These are phyloP conservation scores for Boloria euphrosyne DNA, from an alignment of 2,888 invertebrate species.

Conservation along the genomic window DNA sequence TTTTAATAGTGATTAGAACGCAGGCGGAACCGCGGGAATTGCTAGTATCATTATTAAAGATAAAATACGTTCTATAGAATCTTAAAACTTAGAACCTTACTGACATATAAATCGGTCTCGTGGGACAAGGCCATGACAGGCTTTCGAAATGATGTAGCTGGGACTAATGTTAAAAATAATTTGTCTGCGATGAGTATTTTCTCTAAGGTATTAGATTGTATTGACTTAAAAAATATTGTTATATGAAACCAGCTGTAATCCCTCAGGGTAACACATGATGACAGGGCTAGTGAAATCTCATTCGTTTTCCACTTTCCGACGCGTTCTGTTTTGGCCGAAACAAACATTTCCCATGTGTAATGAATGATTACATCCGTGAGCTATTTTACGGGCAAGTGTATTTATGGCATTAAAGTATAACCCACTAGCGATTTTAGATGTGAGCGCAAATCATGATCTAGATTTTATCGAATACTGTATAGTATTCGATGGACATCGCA, in stretches of 20 bases:
- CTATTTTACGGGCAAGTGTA: not conserved
- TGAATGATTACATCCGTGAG: not conserved
- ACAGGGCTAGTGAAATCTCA: slow-evolving; percentile 9
- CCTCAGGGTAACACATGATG: slow-evolving; percentile 8
- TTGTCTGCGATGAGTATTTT: slow-evolving; percentile 28
- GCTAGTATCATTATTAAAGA: too few relatives aligned
- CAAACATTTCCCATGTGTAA: not conserved
- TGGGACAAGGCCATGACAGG: slow-evolving; percentile 27
- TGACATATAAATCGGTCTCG: slow-evolving; percentile 32
- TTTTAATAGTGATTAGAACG: too few relatives aligned
- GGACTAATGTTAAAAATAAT: slow-evolving; percentile 31
- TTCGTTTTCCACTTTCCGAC: slow-evolving; percentile 9
- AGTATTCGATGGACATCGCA: too few relatives aligned
- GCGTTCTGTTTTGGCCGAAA: slow-evolving; percentile 2
- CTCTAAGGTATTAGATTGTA: slow-evolving; percentile 28
- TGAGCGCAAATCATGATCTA: too few relatives aligned
- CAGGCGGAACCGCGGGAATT: too few relatives aligned
- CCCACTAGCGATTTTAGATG: too few relatives aligned
- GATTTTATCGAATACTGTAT: too few relatives aligned
- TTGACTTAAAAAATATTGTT: slow-evolving; percentile 22
- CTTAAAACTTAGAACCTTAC: slow-evolving; percentile 17
- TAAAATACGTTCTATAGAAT: slow-evolving; percentile 8
- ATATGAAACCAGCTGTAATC: slow-evolving; percentile 10
- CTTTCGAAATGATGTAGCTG: slow-evolving; percentile 29
- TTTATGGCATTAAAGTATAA: too few relatives aligned